Evolutionary conservation across 1,140 invertebrate genomes (phyloP).

Genomic region (Platyscapa corneri): DNA sequence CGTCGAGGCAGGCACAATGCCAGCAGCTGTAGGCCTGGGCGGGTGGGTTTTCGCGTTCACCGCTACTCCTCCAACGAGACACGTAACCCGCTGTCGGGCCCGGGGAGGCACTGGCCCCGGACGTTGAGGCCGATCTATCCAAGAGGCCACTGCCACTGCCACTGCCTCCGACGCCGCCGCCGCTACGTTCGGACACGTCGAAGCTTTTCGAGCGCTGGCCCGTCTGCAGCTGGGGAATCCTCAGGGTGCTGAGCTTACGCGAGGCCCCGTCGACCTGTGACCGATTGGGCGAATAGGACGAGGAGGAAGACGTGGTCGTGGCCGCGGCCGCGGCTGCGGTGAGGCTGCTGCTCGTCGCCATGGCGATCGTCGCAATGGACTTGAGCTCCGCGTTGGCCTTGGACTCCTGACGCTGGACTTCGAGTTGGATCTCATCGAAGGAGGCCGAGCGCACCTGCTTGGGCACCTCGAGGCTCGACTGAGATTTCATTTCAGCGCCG

Average conservation of each 20-base stretch:
- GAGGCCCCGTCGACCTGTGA: conserved; percentile 70
- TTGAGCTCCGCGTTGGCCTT: conserved; percentile 55
- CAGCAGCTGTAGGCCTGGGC: conserved; percentile 64
- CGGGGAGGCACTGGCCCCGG: conserved; percentile 72
- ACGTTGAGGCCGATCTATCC: conserved; percentile 76
- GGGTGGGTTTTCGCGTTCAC: conserved; percentile 45
- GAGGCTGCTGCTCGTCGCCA: conserved; percentile 57
- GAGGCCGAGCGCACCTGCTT: conserved; percentile 88
- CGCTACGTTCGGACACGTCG: conserved; percentile 74
- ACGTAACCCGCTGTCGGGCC: conserved; percentile 71
- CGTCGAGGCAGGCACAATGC: conserved; percentile 72
- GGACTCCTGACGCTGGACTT: conserved; percentile 77
- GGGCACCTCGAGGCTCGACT: conserved; percentile 90
- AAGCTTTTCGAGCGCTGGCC: conserved; percentile 84
- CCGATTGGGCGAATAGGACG: conserved; percentile 66
- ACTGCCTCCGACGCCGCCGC: background rate
- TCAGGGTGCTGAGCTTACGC: conserved; percentile 68
- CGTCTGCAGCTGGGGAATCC: conserved; percentile 79
- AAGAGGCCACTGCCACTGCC: conserved; percentile 3
- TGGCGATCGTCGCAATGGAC: conserved; percentile 56
- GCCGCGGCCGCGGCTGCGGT: conserved; percentile 17
- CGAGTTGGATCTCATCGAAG: conserved; percentile 90
- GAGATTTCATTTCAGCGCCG: conserved; percentile 91
- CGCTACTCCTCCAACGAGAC: conserved; percentile 22
- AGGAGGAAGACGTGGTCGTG: conserved; percentile 65